Evolutionary conservation across 2,888 invertebrate species (phyloP).

Genomic region (Drosophila tanythrix): DNA sequence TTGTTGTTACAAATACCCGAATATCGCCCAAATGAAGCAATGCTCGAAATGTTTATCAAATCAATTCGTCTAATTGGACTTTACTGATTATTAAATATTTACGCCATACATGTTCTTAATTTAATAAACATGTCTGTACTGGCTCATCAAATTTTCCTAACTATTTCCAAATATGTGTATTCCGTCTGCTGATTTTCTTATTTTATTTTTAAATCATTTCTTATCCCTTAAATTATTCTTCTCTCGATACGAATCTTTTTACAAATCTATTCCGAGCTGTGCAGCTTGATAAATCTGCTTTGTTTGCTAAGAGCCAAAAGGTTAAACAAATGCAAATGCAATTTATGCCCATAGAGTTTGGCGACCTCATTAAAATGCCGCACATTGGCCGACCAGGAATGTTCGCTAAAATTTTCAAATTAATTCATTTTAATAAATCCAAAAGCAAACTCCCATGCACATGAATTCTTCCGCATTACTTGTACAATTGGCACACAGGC

Average conservation of each 20-base stretch:
- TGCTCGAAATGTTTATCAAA: constrained; percentile 23
- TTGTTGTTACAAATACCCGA: constrained; percentile 13
- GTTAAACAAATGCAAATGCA: constrained; percentile 75
- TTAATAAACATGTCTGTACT: not conserved
- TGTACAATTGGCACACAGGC: constrained; percentile 36
- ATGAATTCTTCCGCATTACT: constrained; percentile 73
- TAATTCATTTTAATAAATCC: constrained; percentile 81
- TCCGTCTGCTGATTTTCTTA: not conserved
- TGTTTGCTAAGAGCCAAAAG: constrained; percentile 57
- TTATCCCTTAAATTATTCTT: not conserved
- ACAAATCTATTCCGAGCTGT: not conserved
- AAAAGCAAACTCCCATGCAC: constrained; percentile 47
- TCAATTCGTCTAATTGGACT: constrained; percentile 9
- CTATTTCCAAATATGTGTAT: not conserved
- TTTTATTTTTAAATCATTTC: not conserved
- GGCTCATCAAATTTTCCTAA: too few relatives aligned
- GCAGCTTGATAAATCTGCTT: constrained; percentile 2
- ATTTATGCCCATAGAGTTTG: constrained; percentile 54
- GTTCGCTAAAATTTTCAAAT: constrained; percentile 70
- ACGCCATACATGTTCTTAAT: not conserved
- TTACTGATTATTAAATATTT: constrained; percentile 11
- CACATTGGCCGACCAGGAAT: constrained; percentile 50
- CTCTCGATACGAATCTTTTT: not conserved
- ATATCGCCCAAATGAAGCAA: constrained; percentile 29
- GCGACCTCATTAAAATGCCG: constrained; percentile 76